phyloP scores from a whole-genome alignment of 2,888 invertebrate species.

The Liodrosophila aerea region DNA sequence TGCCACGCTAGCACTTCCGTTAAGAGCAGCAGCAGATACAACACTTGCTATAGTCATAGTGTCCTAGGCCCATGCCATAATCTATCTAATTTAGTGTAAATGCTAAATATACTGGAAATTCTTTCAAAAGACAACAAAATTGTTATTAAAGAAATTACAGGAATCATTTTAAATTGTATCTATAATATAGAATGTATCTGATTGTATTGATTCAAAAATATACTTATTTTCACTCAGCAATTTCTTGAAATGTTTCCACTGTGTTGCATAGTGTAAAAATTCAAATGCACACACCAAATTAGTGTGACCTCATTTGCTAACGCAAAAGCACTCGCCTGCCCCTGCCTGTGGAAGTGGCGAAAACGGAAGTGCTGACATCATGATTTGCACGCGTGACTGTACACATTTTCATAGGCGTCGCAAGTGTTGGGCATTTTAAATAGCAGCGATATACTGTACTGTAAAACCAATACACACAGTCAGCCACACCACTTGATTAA shows the following conservation, averaged over 20 bases:
- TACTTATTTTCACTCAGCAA: not conserved
- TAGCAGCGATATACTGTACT: constrained; percentile 28
- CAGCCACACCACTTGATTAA: constrained; percentile 52
- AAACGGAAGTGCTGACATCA: constrained; percentile 75
- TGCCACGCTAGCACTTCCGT: constrained; percentile 51
- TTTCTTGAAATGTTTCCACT: not conserved
- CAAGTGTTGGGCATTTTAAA: constrained; percentile 63
- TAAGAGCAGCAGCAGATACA: constrained; percentile 32
- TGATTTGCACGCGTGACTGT: constrained; percentile 75
- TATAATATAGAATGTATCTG: too few relatives aligned
- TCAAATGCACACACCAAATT: constrained; percentile 53
- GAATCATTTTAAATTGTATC: not conserved
- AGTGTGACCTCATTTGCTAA: constrained; percentile 60
- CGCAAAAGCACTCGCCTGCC: not conserved
- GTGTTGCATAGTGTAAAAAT: constrained; percentile 35
- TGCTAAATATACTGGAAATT: constrained; percentile 4
- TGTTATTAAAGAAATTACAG: not conserved
- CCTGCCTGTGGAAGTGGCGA: constrained; percentile 40
- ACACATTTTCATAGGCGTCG: constrained; percentile 55
- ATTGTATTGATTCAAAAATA: too few relatives aligned
- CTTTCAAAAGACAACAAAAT: constrained; percentile 27
- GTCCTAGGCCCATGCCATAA: constrained; percentile 45
- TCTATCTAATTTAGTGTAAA: constrained; percentile 53
- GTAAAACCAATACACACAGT: constrained; percentile 15
- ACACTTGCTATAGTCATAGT: constrained; percentile 3